Percentiles rank a stretch among this genome's conserved stretches.
Evolutionary conservation across 2,113 vertebrate genomes (phyloP).

Genomic region (Silurus meridionalis): DNA sequence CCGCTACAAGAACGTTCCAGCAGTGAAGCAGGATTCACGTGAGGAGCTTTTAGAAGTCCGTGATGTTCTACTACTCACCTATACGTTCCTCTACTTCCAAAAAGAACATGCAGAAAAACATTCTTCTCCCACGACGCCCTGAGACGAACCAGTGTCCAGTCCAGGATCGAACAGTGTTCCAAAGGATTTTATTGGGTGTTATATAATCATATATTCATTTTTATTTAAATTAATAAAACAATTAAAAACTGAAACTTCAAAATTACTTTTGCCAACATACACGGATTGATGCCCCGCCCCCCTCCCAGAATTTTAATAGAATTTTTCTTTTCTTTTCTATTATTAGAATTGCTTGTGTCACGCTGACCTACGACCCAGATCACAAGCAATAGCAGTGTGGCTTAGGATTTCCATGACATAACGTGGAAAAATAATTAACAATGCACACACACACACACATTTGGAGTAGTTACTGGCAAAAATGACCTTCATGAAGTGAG

Average conservation of each 20-base stretch:
- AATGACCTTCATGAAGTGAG: neutral
- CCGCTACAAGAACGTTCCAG: slow-evolving; percentile 21
- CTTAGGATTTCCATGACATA: slow-evolving; percentile 9
- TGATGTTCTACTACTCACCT: neutral
- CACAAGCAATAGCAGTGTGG: neutral
- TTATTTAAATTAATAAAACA: no score
- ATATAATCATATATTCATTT: no score
- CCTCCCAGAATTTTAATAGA: no score
- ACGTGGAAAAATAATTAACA: neutral
- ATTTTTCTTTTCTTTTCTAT: no score
- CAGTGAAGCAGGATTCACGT: slow-evolving; percentile 9
- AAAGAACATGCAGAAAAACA: neutral
- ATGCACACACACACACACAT: no score
- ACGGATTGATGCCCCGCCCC: no score
- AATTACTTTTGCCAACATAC: no score
- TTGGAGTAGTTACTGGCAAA: neutral
- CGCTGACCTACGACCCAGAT: neutral
- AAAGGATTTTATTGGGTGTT: no score
- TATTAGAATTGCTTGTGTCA: neutral
- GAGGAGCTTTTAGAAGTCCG: neutral
- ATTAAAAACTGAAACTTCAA: no score
- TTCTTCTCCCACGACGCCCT: neutral
- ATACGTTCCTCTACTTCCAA: neutral
- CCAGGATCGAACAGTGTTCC: neutral
- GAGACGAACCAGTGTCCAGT: neutral